Conservation (phyloP, 2,888 invertebrate species). For the Camponotus fellah region DNA sequence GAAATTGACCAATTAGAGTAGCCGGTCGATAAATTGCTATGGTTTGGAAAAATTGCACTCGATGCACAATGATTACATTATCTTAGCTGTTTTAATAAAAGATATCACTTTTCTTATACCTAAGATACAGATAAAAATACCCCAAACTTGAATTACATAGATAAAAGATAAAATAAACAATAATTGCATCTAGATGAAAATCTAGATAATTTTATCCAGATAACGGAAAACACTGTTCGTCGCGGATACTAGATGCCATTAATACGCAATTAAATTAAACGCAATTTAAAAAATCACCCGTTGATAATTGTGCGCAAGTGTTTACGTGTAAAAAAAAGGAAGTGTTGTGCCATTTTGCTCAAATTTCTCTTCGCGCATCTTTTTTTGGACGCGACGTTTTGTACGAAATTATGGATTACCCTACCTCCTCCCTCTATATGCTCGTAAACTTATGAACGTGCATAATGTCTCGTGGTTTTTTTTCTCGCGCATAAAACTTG, state of each 20-base stretch:
- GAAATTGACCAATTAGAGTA: no score
- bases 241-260: neutral
- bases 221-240: no score
- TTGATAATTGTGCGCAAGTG: neutral
- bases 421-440: neutral
- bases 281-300: slow-evolving; percentile 21
- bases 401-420: neutral
- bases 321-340: neutral
- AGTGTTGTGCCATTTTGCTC: neutral
- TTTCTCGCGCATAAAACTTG: neutral
- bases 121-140: no score
- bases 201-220: no score
- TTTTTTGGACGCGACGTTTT: neutral
- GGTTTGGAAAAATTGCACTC: no score
- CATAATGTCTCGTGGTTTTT: neutral
- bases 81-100: no score
- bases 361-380: neutral
- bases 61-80: no score
- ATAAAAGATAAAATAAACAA: no score
- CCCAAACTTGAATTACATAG: no score
- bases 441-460: neutral
- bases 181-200: no score
- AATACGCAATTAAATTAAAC: neutral
- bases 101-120: no score
- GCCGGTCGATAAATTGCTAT: no score